These are phyloP conservation scores for Pachypeltis micranthus DNA, from an alignment of 1,140 invertebrate genomes.

Conservation along the genomic window DNA sequence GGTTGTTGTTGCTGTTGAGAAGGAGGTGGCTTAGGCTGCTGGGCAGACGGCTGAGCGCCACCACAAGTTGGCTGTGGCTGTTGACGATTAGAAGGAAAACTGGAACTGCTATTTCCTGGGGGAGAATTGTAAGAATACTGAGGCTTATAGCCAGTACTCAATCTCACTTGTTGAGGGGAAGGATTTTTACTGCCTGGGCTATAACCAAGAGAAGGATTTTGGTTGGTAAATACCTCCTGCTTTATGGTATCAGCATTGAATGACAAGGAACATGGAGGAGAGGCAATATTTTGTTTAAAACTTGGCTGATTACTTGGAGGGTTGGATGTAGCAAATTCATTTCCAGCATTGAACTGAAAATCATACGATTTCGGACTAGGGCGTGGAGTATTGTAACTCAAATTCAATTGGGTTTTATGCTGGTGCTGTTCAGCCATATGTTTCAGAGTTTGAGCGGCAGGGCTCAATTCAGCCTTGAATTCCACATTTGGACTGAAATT, in stretches of 20 bases:
- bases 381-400: conserved; percentile 36
- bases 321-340: conserved; percentile 34
- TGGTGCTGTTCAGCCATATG: conserved; percentile 95
- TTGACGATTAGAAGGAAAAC: not conserved
- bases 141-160: conserved; percentile 33
- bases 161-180: conserved; percentile 29
- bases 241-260: conserved; percentile 33
- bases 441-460: conserved; percentile 84
- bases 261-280: conserved; percentile 33
- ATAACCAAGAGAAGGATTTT: conserved; percentile 25
- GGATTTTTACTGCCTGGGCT: conserved; percentile 32
- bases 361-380: conserved; percentile 25
- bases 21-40: not conserved
- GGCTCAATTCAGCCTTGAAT: conserved; percentile 51
- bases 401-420: conserved; percentile 58
- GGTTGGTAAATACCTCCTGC: conserved; percentile 33
- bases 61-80: not conserved
- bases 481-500: conserved; percentile 8
- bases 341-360: conserved; percentile 24
- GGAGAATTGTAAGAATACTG: conserved; percentile 28
- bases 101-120: not conserved
- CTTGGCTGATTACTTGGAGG: conserved; percentile 33
- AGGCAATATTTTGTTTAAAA: conserved; percentile 15
- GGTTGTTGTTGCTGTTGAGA: too few species aligned
- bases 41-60: not conserved